Base-by-base conservation (phyloP, 2,113 vertebrate genomes). In the Papio anubis region DNA sequence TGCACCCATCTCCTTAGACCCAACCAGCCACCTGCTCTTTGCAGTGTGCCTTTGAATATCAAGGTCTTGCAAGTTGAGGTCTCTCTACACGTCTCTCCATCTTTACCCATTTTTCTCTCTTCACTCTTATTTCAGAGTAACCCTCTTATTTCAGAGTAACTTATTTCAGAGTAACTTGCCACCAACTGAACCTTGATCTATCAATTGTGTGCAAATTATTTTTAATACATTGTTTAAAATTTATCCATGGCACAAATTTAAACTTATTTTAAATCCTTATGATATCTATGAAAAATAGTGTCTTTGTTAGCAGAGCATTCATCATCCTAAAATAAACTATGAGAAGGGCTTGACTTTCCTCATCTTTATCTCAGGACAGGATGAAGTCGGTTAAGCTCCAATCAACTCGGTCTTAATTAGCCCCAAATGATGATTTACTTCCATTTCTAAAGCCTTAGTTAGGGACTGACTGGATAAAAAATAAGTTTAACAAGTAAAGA, bases 391-490 rank as follows among this genome's bases (percentile, higher is more conserved):
- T 52, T 75, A 88, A 93, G 12, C 64, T 81, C 59, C 72, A n/a
- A 50, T 88, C 82, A 85, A 32, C n/a, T 68, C 55, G 59, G 40
- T 93, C 50, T 88, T 96, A 90, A 93, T 95, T 96, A 84, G 23
- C 64, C 70, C 83, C n/a, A 86, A 90, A 81, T 76, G 94, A 88
- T 55, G 40, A 17, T 89, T 76, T 1, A 3, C 68, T 87, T 90
- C 48, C 9, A 21, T 89, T 89, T 52, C 70, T 73, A 50, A 68
- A 80, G 75, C n/a, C 68, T 80, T 94, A 86, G 50, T 20, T 7
- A 61, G 55, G 79, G 70, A 89, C n/a, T 81, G 83, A 78, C 8
- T 75, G 25, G 35, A 25, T 32, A 72, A 80, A 76, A 92, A 79
- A 80, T 59, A 81, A 81, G 10, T 64, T 82, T 80, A 83, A 88